A percentile compares a stretch with the other conserved stretches of the same genome.
These are phyloP conservation scores for Pampusana beccarii DNA, from an alignment of 2,113 vertebrate genomes.

Conservation along the genomic window DNA sequence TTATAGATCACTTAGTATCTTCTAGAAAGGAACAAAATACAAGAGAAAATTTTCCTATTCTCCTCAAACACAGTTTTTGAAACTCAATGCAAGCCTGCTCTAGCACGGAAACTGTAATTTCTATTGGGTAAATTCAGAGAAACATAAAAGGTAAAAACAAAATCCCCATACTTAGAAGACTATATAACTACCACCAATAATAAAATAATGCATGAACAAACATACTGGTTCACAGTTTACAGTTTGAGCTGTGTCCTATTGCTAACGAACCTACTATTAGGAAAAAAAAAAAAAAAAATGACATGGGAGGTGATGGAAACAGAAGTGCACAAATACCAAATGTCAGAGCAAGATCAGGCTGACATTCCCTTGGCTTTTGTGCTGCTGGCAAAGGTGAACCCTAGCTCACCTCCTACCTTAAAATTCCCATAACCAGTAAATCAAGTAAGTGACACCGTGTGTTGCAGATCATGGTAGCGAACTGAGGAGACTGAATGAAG, in stretches of 20 bases:
- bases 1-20: not conserved
- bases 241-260: not conserved
- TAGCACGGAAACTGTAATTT: not conserved
- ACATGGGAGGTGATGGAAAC: not conserved
- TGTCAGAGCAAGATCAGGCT: not conserved
- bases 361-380: not conserved
- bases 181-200: not conserved
- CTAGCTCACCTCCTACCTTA: not conserved
- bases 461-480: not conserved
- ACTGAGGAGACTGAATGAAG: not conserved
- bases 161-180: not conserved
- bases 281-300: not conserved
- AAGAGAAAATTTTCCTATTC: not conserved
- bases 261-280: not conserved
- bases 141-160: not conserved
- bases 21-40: not conserved
- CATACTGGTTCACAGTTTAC: not conserved
- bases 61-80: not conserved
- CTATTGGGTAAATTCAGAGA: not conserved
- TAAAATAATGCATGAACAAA: not conserved
- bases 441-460: fast-evolving
- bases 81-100: not conserved
- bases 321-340: not conserved
- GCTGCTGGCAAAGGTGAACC: not conserved
- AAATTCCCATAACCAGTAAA: not conserved